Base-by-base conservation (phyloP, 2,888 invertebrate species). In the Protula sp. region DNA sequence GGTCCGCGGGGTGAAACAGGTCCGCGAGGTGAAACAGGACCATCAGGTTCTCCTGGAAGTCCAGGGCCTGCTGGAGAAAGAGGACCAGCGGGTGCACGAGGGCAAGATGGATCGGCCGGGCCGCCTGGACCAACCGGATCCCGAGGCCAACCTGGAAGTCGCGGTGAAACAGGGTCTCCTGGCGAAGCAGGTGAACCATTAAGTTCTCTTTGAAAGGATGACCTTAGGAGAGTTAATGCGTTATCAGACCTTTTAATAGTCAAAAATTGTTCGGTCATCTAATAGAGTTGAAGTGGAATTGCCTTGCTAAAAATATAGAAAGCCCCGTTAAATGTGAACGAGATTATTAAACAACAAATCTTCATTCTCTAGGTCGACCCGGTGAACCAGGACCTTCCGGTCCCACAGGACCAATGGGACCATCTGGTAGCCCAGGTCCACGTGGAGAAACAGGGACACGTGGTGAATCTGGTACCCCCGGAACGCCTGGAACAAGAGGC, bases 391-490 rank as follows among this genome's bases (percentile, higher is more conserved):
- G 53, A 26, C 9, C 9, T 14, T 9, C 52, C 5, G 54, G 56
- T 19, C 38, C 30, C 26, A n/a, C 48, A 29, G 61, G 61, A 58
- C 54, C 53, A 48, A 19, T 22, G 9, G 57, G 63, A 28, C 59
- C 31, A 50, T 27, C 55, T 29, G 64, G 64, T 14, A 19, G n/a
- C 47, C 26, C 56, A 24, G 65, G 65, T 9, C 29, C 53, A 30
- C 38, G 52, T n/a, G 65, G 65, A 9, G 30, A 27, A 28, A 14
- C 52, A 26, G 65, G 65, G 3, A 2, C 31, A 52, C 30, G 24
- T 19, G 65, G 65, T 30, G 51, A 38, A 54, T n/a, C 45, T 24
- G 65, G 65, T 54, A 55, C 28, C 14, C 2, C n/a, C 28, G 63
- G 63, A 29, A 58, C 53, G 19, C 55, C 2, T 9, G 56, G 56